phyloP scores from a whole-genome alignment of 2,797 vertebrate species.

The Melopsittacus undulatus region DNA sequence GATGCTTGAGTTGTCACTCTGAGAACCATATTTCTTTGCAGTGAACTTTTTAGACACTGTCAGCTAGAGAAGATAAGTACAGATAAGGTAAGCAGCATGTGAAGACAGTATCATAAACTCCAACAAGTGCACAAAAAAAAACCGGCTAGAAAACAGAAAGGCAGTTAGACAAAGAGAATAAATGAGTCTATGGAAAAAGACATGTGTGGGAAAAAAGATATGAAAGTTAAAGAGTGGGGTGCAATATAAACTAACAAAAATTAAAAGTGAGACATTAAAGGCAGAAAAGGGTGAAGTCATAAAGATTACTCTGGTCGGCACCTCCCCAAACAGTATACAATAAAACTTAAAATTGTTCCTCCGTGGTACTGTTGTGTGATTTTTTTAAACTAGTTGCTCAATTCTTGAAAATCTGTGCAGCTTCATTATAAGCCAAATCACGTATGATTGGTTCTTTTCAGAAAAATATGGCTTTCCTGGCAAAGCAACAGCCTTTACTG shows the following conservation, averaged over 20 bases:
- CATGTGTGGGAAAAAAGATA: not conserved
- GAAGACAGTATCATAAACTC: not conserved
- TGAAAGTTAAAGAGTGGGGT: not conserved
- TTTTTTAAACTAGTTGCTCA: not conserved
- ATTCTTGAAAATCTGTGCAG: not conserved
- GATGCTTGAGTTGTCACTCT: not conserved
- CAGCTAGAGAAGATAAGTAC: not conserved
- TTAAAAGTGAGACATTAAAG: not conserved
- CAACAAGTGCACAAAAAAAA: not conserved
- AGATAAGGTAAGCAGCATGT: not conserved
- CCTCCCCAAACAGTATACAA: not conserved
- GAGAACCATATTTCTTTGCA: accelerated
- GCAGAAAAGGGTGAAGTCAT: not conserved
- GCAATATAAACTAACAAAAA: not conserved
- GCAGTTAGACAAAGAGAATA: not conserved
- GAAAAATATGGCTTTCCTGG: not conserved
- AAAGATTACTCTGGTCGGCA: not conserved
- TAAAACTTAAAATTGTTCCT: not conserved
- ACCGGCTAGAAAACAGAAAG: not conserved
- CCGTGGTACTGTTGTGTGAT: not conserved
- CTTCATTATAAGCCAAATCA: not conserved
- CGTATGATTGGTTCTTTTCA: not conserved
- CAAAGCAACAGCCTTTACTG: not conserved
- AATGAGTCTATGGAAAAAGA: not conserved
- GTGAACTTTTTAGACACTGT: not conserved